Evolutionary conservation across 2,113 vertebrate species (phyloP), one percentile per base, ranked within the genome.

Genomic region (Perognathus longimembris): DNA sequence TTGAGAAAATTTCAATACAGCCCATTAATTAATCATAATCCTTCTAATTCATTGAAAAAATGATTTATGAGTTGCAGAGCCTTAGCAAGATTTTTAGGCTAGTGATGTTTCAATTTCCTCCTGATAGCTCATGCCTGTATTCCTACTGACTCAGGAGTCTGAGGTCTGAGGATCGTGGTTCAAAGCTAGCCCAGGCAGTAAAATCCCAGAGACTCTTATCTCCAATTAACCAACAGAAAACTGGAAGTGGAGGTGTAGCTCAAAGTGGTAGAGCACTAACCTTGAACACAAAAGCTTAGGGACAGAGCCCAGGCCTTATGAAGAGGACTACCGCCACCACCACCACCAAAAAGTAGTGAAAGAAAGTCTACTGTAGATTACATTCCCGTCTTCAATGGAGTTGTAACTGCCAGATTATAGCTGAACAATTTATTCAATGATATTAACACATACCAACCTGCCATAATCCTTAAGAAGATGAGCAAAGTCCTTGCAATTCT

Each of bases 401-500:
- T 2, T 77, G 64, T n/a, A 88, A 90, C 6, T 84, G 85, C 63
- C 54, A 88, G 91, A 38, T 88, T 69, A 69, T 12, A 94, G 26
- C 26, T n/a, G 34, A 86, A 79, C 0, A 28, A 6, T 88, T 42
- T 61, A 59, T n/a, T 77, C 67, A 24, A 69, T 57, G 34, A 78
- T 82, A 59, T 69, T 30, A 92, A 67, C 71, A 14, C 10, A 73
- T 28, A 42, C 9, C 15, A 54, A 84, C 5, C 7, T 81, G 34
- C 12, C 67, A 69, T 18, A 69, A 77, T 66, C 54, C 45, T 83
- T 1, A 80, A 7, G 14, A 80, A 96, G 45, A 67, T 28, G 92
- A 85, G 14, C 24, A 76, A 64, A 90, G 11, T 36, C 20, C 32
- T 40, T 87, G 34, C 67, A 32, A 74, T 50, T 92, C 87, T 92